phyloP scores from a whole-genome alignment of 2,113 vertebrate genomes.

The Sinocyclocheilus grahami region DNA sequence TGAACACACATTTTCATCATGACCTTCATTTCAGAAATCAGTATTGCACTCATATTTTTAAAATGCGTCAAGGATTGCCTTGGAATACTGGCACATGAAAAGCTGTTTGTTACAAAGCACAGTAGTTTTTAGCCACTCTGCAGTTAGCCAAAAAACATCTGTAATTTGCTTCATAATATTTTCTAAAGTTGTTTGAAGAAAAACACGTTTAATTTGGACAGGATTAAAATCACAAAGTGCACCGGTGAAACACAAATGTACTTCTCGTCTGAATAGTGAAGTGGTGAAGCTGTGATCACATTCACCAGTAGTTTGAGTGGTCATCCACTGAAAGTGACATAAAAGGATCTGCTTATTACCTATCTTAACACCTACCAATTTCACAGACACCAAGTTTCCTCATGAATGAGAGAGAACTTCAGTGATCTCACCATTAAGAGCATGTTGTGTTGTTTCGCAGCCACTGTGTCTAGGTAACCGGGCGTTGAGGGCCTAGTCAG shows the following conservation, averaged over 20 bases:
- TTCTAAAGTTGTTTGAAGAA: too few species aligned
- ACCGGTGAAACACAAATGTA: too few species aligned
- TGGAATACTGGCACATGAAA: neutral
- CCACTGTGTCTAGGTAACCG: slow-evolving; percentile 74
- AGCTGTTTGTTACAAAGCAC: neutral
- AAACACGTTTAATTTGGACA: too few species aligned
- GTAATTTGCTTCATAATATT: too few species aligned
- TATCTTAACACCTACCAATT: neutral
- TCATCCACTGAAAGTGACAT: neutral
- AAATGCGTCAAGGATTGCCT: neutral
- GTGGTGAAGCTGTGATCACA: neutral
- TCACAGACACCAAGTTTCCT: neutral
- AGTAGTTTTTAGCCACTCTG: too few species aligned
- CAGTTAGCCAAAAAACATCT: too few species aligned
- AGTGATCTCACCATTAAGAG: slow-evolving; percentile 56
- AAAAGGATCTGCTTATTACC: neutral
- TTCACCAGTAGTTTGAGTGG: neutral
- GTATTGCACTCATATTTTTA: neutral
- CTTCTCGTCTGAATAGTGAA: too few species aligned
- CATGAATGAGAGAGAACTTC: slow-evolving; percentile 65
- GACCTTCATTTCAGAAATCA: neutral
- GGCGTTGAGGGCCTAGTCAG: slow-evolving; percentile 42
- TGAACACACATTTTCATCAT: slow-evolving; percentile 59
- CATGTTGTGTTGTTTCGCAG: slow-evolving; percentile 55
- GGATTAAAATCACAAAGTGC: too few species aligned